A percentile compares a stretch with the other conserved stretches of the same genome.
phyloP scores from a whole-genome alignment of 2,797 vertebrate species.

The Denticeps clupeoides region DNA sequence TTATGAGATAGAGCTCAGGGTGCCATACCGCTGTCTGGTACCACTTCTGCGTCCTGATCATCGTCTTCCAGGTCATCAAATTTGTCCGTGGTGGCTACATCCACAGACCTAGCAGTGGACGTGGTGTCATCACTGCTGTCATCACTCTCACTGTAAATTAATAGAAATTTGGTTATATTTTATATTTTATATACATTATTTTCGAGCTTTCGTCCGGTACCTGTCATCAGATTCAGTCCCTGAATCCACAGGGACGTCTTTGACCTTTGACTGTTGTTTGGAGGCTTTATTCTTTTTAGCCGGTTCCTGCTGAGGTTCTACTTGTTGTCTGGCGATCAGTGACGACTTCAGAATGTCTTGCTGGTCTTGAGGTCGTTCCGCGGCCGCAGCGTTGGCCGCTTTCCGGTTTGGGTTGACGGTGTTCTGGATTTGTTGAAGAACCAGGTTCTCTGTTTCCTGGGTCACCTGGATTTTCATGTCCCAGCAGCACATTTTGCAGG shows the following conservation, averaged over 20 bases:
- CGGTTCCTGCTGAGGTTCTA: not conserved
- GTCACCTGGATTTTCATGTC: constrained; percentile 57
- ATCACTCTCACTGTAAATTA: constrained; percentile 33
- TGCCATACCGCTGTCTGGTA: constrained; percentile 48
- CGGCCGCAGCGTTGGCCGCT: not conserved
- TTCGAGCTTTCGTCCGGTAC: too few species aligned
- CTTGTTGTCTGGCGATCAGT: not conserved
- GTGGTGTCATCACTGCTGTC: constrained; percentile 20
- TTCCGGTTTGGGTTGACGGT: constrained; percentile 21
- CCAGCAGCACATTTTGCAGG: constrained; percentile 63
- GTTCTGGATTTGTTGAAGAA: constrained; percentile 49
- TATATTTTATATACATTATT: too few species aligned
- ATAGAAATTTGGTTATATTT: too few species aligned
- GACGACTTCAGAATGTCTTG: not conserved
- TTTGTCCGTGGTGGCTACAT: not conserved
- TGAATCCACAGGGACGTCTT: too few species aligned
- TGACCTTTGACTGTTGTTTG: constrained; percentile 1
- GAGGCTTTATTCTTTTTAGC: not conserved
- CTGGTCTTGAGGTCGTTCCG: constrained; percentile 1
- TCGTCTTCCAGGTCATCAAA: constrained; percentile 21
- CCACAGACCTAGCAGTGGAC: too few species aligned
- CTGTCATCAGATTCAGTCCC: constrained; percentile 23
- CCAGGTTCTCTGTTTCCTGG: constrained; percentile 52
- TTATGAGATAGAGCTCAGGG: too few species aligned
- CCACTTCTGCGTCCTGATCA: constrained; percentile 15